Percentiles rank a stretch among this genome's conserved stretches.
phyloP scores from a whole-genome alignment of 2,888 invertebrate genomes.

The Drosophila suboccidentalis region DNA sequence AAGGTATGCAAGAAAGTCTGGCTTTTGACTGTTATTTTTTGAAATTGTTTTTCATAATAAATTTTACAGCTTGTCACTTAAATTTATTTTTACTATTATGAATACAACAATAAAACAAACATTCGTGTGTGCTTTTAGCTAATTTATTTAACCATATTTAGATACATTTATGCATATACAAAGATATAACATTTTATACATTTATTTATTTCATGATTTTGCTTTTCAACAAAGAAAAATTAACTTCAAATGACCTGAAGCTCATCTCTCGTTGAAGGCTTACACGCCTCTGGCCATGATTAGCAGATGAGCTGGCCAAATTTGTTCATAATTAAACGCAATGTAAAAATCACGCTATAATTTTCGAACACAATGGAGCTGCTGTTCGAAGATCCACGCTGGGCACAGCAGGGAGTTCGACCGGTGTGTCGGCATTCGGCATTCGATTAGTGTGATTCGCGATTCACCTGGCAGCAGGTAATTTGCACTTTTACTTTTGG shows the following conservation, averaged over 20 bases:
- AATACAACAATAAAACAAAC: background rate
- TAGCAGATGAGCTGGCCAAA: constrained; percentile 27
- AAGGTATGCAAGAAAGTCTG: constrained; percentile 25
- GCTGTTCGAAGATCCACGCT: constrained; percentile 34
- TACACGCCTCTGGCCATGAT: constrained; percentile 24
- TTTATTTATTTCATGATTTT: background rate
- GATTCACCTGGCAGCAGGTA: constrained; percentile 32
- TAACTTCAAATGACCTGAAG: constrained; percentile 6
- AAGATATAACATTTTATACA: background rate
- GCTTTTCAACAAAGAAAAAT: constrained; percentile 2
- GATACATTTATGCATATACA: background rate
- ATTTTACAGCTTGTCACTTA: background rate
- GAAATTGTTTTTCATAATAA: background rate
- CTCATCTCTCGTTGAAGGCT: constrained; percentile 27
- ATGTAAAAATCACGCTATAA: constrained; percentile 35
- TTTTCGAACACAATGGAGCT: constrained; percentile 23
- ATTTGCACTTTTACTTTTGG: constrained; percentile 68
- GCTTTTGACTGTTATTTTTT: background rate
- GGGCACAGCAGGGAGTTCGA: constrained; percentile 39
- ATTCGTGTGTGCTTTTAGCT: too few relatives aligned
- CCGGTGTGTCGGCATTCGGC: constrained; percentile 17
- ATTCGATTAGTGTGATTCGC: constrained; percentile 33
- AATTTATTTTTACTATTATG: background rate
- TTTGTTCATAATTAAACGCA: constrained; percentile 41
- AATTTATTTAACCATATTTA: background rate